phyloP scores from a whole-genome alignment of 2,888 invertebrate genomes.

The Andrena camellia region DNA sequence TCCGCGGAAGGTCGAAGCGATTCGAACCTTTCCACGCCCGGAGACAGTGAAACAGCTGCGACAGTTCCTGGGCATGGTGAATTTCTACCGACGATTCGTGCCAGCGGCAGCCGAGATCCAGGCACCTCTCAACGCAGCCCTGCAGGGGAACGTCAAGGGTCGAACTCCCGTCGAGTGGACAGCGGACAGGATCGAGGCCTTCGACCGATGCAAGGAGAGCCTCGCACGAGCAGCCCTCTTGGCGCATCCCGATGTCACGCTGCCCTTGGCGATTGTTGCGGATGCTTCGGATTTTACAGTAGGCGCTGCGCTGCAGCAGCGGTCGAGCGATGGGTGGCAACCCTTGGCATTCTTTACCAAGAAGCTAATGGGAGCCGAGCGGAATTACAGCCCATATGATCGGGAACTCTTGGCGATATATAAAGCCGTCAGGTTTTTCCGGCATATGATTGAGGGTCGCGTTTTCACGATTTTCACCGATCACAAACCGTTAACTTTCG shows the following conservation, averaged over 20 bases:
- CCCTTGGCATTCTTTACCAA: constrained; percentile 7
- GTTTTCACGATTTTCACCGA: not conserved
- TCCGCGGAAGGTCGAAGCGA: not conserved
- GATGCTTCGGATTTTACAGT: constrained; percentile 17
- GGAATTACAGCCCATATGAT: not conserved
- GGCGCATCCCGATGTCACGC: not conserved
- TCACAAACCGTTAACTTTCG: not conserved
- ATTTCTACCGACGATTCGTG: constrained; percentile 10
- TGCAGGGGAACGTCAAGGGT: not conserved
- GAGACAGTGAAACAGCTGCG: constrained; percentile 1
- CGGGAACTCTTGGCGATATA: constrained; percentile 9
- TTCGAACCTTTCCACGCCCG: not conserved
- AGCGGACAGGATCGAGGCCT: not conserved
- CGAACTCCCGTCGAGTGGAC: constrained; percentile 7
- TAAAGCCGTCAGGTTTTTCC: constrained; percentile 1
- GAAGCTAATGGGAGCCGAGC: not conserved
- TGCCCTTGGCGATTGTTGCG: not conserved
- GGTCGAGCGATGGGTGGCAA: not conserved
- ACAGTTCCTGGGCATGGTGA: not conserved
- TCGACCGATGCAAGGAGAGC: not conserved
- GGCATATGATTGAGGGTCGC: constrained; percentile 6
- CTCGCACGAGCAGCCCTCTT: not conserved
- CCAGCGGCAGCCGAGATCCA: not conserved
- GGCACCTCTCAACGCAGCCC: not conserved
- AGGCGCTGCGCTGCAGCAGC: constrained; percentile 14